Base-by-base conservation (phyloP, 2,113 vertebrate species). In the Brienomyrus longianalis region DNA sequence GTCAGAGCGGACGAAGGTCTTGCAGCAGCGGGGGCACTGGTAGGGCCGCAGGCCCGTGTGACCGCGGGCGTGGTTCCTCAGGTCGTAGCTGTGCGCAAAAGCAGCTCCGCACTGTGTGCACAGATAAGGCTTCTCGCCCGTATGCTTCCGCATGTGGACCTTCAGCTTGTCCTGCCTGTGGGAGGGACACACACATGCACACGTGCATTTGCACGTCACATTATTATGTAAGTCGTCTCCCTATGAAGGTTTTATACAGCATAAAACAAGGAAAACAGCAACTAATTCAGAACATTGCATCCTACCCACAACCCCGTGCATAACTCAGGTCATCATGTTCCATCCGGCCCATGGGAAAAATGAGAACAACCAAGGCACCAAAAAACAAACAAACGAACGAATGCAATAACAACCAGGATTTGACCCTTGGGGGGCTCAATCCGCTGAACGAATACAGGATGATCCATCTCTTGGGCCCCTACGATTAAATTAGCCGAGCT, bases 111-210 rank as follows among this genome's bases (percentile, higher is more conserved):
- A 99, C 89, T 99, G 97, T 92, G 98, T 97, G 94, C 98, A 99
- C 94, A 98, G 93, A 95, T 99, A 99, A 51, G 98, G 98, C 96
- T 98, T 99, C 96, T 99, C 98, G 48, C 98, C 98, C 0, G 98
- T 99, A 95, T 99, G 98, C 90, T 99, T 99, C 90, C 98, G 88
- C 98, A 99, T 99, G 94, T 99, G 98, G 90, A 99, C 98, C 94
- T 99, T 99, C 91, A 99, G 97, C 96, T 99, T 99, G 98, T 99
- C 98, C 96, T 99, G 98, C 95, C 98, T 99, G 94, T 21, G 92
- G 89, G 90, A 13, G 59, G 27, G 27, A 87, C 13, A 52, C 91
- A 85, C 89, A 90, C 88, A 90, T 74, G 88, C 21, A 88, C 89
- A 90, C 2, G 39, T 39, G 39, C 39, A 39, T 50, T 80, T 90